phyloP scores from a whole-genome alignment of 2,888 invertebrate genomes.

The Marasmarcha lunaedactyla region DNA sequence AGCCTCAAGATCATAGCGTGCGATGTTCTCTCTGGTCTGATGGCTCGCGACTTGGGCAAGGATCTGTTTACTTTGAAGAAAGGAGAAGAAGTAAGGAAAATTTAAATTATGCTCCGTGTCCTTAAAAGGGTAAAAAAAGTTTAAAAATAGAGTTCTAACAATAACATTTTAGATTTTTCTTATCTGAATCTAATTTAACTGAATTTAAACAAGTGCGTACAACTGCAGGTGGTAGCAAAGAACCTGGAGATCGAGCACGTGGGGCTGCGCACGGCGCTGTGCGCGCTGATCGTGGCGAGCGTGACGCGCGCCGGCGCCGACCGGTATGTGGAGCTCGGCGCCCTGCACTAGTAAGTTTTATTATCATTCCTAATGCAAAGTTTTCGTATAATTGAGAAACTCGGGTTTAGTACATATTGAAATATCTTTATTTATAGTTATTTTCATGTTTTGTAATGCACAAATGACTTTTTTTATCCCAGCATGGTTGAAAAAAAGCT shows the following conservation, averaged over 20 bases:
- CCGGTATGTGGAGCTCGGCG: slow-evolving; percentile 39
- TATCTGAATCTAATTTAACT: no score
- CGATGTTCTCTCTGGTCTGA: slow-evolving; percentile 39
- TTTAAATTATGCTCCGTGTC: no score
- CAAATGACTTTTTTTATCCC: slow-evolving; percentile 9
- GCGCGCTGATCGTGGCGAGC: slow-evolving; percentile 36
- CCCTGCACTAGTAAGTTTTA: slow-evolving; percentile 43
- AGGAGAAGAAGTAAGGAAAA: slow-evolving; percentile 42
- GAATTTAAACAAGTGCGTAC: no score
- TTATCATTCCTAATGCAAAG: no score
- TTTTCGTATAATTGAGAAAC: no score
- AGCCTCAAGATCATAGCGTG: slow-evolving; percentile 48
- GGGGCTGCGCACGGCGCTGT: slow-evolving; percentile 47
- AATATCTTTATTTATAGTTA: no score
- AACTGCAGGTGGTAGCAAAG: slow-evolving; percentile 31
- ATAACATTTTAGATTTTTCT: no score
- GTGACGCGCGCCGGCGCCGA: slow-evolving; percentile 50
- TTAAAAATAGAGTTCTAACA: no score
- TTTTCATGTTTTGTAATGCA: no score
- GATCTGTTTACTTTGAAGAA: slow-evolving; percentile 36
- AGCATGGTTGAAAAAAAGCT: slow-evolving; percentile 64
- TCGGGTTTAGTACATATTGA: no score
- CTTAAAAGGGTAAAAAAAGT: no score
- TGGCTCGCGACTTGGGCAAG: slow-evolving; percentile 36
- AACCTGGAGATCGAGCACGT: slow-evolving; percentile 43